Conservation (phyloP, 2,113 vertebrate species). For the Sporophila hypoxantha region DNA sequence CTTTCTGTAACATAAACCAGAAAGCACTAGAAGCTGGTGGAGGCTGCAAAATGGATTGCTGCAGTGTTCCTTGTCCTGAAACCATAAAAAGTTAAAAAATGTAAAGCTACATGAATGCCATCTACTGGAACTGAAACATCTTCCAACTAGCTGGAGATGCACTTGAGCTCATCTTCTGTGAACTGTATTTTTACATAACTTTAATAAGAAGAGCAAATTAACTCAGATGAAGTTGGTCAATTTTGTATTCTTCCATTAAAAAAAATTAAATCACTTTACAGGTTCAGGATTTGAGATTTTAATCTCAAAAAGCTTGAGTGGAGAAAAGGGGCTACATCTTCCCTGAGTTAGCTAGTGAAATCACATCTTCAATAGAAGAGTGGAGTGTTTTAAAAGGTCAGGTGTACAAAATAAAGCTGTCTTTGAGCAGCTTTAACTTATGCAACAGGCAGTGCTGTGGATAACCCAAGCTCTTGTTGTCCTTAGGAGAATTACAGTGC, state of each 20-base stretch:
- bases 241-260: background rate
- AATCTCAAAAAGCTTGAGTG: background rate
- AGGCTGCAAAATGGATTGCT: background rate
- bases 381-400: slow-evolving; percentile 11
- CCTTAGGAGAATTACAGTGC: slow-evolving; percentile 44
- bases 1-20: background rate
- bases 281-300: background rate
- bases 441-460: slow-evolving; percentile 52
- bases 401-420: slow-evolving; percentile 39
- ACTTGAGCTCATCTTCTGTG: background rate
- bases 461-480: slow-evolving; percentile 28
- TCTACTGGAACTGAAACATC: slow-evolving; percentile 3
- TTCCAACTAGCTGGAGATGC: background rate
- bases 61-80: background rate
- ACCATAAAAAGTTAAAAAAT: background rate
- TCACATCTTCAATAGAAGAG: background rate
- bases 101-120: slow-evolving; percentile 29
- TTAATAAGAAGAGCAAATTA: background rate
- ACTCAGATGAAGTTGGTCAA: background rate
- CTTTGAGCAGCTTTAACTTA: slow-evolving; percentile 59
- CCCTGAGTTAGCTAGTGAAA: background rate
- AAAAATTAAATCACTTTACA: background rate
- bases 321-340: background rate
- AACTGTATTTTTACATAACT: background rate
- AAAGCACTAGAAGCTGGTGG: background rate